Base-by-base conservation (phyloP, 2,113 vertebrate species). In the Corynorhinus townsendii region DNA sequence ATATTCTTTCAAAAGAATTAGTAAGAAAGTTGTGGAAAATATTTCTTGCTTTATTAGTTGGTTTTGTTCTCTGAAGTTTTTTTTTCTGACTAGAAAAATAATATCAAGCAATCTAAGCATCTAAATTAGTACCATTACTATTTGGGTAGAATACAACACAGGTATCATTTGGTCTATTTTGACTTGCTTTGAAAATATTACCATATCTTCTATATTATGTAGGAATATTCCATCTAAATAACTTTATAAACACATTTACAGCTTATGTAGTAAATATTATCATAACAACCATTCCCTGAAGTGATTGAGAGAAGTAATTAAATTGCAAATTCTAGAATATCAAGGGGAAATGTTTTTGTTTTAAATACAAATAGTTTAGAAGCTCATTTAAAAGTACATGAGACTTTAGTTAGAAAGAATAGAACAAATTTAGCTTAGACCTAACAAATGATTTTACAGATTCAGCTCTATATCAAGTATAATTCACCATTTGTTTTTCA, bases 1-100 rank as follows among this genome's bases (percentile, higher is more conserved):
- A 38, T 0, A 91, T 92, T 91, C 82, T 96, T 97, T 97, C 75
- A 79, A n/a, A 89, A 91, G 82, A 89, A 72, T 17, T 89, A 90
- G 40, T 83, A 92, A 66, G 54, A 35, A 96, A 95, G 79, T 75
- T 76, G 77, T 94, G 93, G 92, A 73, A 92, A 95, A 71, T 20
- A 76, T 95, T 54, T 88, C 45, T 66, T 64, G 88, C 28, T 45
- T 94, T 92, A 77, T 69, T 89, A 87, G 56, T 82, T 10, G 4
- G 20, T 2, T 69, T 2, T 0, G 0, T 91, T 79, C 26, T 79
- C 62, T 80, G 56, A 96, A 92, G 40, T 49, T 14, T 35, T 47
- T 11, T 43, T 89, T 30, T 75, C 12, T 66, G 22, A 68, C 4
- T 66, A n/a, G 30, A 68, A 68, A 56, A 56, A 52, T 56, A 64